Evolutionary conservation across 2,888 invertebrate species (phyloP), one percentile per base, ranked within the genome.

Genomic region (Drosophila trichaetosa): DNA sequence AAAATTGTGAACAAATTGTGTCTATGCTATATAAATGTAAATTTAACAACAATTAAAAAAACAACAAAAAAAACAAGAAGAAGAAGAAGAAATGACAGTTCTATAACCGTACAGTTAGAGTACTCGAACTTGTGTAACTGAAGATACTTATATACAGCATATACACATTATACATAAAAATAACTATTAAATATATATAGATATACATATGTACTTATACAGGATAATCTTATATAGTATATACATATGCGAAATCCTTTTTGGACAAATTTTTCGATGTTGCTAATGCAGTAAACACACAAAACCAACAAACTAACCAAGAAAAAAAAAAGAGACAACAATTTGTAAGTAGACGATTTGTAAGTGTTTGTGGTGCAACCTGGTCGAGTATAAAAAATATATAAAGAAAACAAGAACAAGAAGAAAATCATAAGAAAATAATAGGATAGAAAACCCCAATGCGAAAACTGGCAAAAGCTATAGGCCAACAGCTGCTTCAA

Each of bases 181-280:
- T 65, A 77, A 68, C 64, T 76, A 80, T 63, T 65, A 40, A 69
- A 58, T 73, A 64, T 52, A 72, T 56, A 79, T 71, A 74, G 61
- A 74, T 68, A 68, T 69, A 82, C 68, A 83, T 77, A 69, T 82
- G 65, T 81, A 79, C 69, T 73, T 87, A 85, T 88, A 80, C 69
- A 83, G 80, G 67, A 73, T 76, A 78, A 78, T 78, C 80, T 79
- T 86, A 84, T 88, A 83, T 85, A 83, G 53, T 86, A 83, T 88
- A 83, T 73, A 83, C 80, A 84, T 84, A 89, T 74, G 89, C 84
- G 74, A 82, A 68, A 80, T 81, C 83, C 90, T 90, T 87, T 82
- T 87, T 87, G 90, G 87, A 88, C 72, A 86, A 90, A 83, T 83
- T 87, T 87, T 87, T 87, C 83, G 65, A 87, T 83, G 89, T 90